Evolutionary conservation across 2,113 vertebrate species (phyloP).

Genomic region (Monopterus albus): DNA sequence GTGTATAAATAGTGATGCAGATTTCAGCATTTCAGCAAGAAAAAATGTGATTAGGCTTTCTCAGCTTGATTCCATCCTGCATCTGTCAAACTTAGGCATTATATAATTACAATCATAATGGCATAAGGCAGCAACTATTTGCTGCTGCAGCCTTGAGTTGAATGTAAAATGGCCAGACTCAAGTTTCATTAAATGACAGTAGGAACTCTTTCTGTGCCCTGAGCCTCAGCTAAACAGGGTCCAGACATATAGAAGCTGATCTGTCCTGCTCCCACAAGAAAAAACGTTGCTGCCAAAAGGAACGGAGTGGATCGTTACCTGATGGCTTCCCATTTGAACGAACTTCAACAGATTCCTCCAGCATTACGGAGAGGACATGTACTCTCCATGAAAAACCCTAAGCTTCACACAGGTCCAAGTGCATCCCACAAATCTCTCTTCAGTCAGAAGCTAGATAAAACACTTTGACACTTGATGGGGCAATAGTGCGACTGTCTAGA

Average conservation of each 20-base stretch:
- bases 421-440: constrained; percentile 48
- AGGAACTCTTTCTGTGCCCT: constrained; percentile 53
- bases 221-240: constrained; percentile 44
- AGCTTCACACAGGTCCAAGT: constrained; percentile 52
- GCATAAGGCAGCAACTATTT: constrained; percentile 51
- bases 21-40: constrained; percentile 40
- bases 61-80: constrained; percentile 34
- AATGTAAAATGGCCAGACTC: constrained; percentile 62
- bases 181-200: constrained; percentile 64
- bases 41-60: constrained; percentile 31
- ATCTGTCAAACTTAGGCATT: constrained; percentile 57
- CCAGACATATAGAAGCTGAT: constrained; percentile 63
- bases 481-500: constrained; percentile 68
- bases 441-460: constrained; percentile 51
- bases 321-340: constrained; percentile 52
- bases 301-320: constrained; percentile 46
- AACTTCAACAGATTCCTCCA: constrained; percentile 50
- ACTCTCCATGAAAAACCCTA: constrained; percentile 58
- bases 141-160: constrained; percentile 33
- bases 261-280: constrained; percentile 44
- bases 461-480: constrained; percentile 54
- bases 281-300: constrained; percentile 40
- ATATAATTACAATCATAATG: constrained; percentile 57
- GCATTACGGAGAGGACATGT: constrained; percentile 38
- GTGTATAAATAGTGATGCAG: constrained; percentile 25